Evolutionary conservation across 1,140 invertebrate genomes (phyloP).

Genomic region (Drosophila subpulchrella): DNA sequence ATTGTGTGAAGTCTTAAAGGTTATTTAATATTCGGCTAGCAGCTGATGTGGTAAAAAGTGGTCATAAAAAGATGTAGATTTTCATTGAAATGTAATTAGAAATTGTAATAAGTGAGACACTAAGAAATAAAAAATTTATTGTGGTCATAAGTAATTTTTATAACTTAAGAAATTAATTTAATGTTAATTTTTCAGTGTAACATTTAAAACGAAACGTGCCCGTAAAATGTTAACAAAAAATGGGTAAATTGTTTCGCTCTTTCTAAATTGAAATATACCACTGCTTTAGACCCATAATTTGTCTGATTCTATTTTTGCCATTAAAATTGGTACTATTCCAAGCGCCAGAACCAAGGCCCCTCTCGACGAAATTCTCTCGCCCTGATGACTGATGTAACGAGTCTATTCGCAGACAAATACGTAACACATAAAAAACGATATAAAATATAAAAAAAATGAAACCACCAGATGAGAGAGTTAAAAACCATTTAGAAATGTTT

Average conservation of each 20-base stretch:
- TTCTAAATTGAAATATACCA: constrained; percentile 12
- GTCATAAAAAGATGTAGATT: background rate
- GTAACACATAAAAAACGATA: constrained; percentile 21
- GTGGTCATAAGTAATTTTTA: no score
- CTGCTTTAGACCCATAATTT: background rate
- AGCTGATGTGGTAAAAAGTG: background rate
- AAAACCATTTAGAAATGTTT: constrained; percentile 70
- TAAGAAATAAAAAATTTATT: background rate
- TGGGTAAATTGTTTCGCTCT: background rate
- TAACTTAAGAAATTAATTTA: background rate
- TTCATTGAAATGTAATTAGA: background rate
- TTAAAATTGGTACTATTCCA: constrained; percentile 24
- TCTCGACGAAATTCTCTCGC: constrained; percentile 4
- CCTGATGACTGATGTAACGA: constrained; percentile 40
- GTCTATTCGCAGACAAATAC: constrained; percentile 23
- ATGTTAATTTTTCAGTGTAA: background rate
- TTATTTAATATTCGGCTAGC: background rate
- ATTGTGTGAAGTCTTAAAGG: background rate
- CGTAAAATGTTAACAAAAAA: background rate
- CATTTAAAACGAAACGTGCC: background rate
- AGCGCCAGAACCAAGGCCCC: background rate
- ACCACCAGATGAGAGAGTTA: constrained; percentile 24
- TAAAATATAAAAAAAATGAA: constrained; percentile 22
- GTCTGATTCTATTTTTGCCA: background rate
- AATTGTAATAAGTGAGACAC: background rate